Evolutionary conservation across 2,888 invertebrate species (phyloP), one percentile per base, ranked within the genome.

Genomic region (Leptopterna dolabrata): DNA sequence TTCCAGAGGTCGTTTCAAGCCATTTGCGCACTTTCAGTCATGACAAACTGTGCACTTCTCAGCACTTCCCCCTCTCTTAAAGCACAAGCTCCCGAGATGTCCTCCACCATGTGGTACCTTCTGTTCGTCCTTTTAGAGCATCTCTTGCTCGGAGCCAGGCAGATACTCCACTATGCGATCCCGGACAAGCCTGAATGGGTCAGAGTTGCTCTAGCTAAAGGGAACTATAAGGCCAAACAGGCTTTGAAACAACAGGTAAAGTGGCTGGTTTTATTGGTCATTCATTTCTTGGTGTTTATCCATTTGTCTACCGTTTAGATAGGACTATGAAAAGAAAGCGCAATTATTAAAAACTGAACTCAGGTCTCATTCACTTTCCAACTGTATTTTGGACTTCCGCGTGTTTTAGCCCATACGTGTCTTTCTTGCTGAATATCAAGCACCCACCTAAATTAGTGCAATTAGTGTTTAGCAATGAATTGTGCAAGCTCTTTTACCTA

Each of bases 1-100:
- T 24, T 63, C 13, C 6, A 94, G 94, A 92, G 93, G 89, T 94
- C 94, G 3, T 95, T 95, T 92, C 95, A 95, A 91, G 93, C 95
- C 45, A 93, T 96, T 88, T 95, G 95, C 47, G 93, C 93, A 0
- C 92, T 96, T 90, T 94, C 95, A 0, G 94, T 96, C 89, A 93
- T 96, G 90, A 96, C 96, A 86, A 96, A 96, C 92, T 95, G 95
- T 91, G 95, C 95, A 0, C 92, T 96, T 78, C 92, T 96, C 63
- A 95, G 94, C 90, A 92, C 96, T 89, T 95, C 94, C 88, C 95
- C 95, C 7, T 93, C 94, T 90, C 93, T 95, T 73, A 93, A 94
- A 91, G 90, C 92, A 71, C 70, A 30, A 11, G 91, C 91, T 1
- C 91, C 92, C 13, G 90, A 91, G 43, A 91, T 89, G 90, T 92